Percentiles rank a stretch among this genome's conserved stretches.
These are phyloP conservation scores for Falco rusticolus DNA, from an alignment of 2,797 vertebrate species.

Conservation along the genomic window DNA sequence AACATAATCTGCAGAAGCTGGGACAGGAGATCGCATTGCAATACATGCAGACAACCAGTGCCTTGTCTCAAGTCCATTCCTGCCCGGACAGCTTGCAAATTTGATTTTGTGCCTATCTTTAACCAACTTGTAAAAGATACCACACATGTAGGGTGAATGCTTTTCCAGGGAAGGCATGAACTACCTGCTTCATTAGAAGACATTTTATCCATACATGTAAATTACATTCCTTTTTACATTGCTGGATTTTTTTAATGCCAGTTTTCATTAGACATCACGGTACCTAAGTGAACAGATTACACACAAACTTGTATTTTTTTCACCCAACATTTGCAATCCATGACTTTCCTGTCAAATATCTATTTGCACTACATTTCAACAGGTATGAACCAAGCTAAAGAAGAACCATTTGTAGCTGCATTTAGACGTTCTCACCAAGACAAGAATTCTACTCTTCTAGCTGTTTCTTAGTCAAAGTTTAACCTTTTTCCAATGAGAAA, in stretches of 20 bases:
- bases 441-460: background rate
- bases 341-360: background rate
- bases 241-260: background rate
- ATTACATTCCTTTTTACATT: background rate
- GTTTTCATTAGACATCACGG: background rate
- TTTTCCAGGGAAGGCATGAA: background rate
- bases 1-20: background rate
- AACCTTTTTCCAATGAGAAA: background rate
- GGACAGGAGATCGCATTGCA: background rate
- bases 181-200: background rate
- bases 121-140: background rate
- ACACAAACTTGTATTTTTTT: background rate
- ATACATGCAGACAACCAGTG: background rate
- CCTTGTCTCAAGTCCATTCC: background rate
- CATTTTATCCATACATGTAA: background rate
- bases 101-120: background rate
- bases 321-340: fast-evolving
- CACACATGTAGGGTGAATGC: background rate
- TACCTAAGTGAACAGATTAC: background rate
- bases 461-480: background rate
- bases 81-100: background rate
- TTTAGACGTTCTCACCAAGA: background rate
- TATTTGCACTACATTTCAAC: background rate
- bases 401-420: background rate
- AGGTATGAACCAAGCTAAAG: background rate